A percentile compares a stretch with the other conserved stretches of the same genome.
Evolutionary conservation across 2,888 invertebrate genomes (phyloP).

Genomic region (Metopia argyrocephala): DNA sequence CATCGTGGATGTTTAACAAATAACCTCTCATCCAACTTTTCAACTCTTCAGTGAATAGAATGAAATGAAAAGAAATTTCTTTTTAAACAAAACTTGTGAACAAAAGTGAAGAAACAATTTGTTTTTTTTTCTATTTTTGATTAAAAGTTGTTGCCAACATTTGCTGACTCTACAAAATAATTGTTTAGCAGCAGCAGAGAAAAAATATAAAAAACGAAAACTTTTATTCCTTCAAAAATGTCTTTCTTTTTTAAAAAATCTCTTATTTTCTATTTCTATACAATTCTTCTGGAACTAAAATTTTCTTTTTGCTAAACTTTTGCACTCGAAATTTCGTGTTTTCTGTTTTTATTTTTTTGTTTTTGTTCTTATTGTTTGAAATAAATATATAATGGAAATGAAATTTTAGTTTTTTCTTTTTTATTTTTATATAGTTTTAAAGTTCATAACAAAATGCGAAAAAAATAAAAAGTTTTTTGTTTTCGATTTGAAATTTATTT

Average conservation of each 20-base stretch:
- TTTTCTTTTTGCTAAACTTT: too few relatives aligned
- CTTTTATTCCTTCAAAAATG: background rate
- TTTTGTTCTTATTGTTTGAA: background rate
- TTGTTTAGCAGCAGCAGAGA: background rate
- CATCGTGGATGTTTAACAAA: background rate
- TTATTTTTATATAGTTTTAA: background rate
- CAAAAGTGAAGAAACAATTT: background rate
- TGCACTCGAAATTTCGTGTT: background rate
- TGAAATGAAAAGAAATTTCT: too few relatives aligned
- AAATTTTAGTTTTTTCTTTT: background rate
- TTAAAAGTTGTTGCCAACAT: background rate
- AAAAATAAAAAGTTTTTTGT: background rate
- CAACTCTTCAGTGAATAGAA: too few relatives aligned
- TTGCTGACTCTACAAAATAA: background rate
- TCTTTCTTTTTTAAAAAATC: background rate
- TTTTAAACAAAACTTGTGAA: background rate
- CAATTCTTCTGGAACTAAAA: too few relatives aligned
- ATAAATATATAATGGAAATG: background rate
- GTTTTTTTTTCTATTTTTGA: background rate
- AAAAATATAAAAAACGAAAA: background rate
- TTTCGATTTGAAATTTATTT: slow-evolving; percentile 39
- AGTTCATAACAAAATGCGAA: background rate
- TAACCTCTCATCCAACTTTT: too few relatives aligned
- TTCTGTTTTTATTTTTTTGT: background rate
- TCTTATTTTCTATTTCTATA: background rate